phyloP scores from a whole-genome alignment of 2,113 vertebrate genomes.

The Sminthopsis crassicaudata region DNA sequence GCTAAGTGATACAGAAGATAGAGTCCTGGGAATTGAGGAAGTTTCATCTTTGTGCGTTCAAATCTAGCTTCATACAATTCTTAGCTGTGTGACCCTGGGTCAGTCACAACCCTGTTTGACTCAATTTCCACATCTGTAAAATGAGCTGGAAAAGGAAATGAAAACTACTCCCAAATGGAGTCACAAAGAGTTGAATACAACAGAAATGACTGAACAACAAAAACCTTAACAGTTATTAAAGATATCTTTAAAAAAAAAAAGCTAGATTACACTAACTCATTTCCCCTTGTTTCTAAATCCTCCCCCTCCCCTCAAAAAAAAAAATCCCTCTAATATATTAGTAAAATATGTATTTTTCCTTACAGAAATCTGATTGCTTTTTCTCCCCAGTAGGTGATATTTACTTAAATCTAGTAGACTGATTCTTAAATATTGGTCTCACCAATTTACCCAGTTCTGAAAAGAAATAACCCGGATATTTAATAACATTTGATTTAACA shows the following conservation, averaged over 20 bases:
- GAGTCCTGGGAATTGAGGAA: not conserved
- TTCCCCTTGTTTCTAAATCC: not conserved
- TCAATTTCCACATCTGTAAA: not conserved
- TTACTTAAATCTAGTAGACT: not conserved
- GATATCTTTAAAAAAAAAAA: not conserved
- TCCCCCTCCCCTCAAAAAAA: not conserved
- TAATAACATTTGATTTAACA: not conserved
- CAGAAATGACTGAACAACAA: not conserved
- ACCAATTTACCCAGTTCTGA: not conserved
- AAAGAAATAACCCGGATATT: not conserved
- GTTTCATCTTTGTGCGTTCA: not conserved
- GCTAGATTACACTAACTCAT: not conserved
- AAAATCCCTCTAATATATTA: not conserved
- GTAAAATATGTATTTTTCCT: not conserved
- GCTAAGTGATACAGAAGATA: not conserved
- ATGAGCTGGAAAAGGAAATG: not conserved
- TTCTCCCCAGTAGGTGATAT: not conserved
- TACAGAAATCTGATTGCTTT: not conserved
- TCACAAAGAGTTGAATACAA: not conserved
- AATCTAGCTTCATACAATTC: not conserved
- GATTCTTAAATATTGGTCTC: not conserved
- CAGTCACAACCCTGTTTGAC: not conserved
- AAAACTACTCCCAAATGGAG: not conserved
- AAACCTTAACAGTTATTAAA: not conserved
- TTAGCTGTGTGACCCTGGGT: not conserved